Evolutionary conservation across 2,113 vertebrate genomes (phyloP), one percentile per base, ranked within the genome.

Genomic region (Calyptommatus sinebrachiatus): DNA sequence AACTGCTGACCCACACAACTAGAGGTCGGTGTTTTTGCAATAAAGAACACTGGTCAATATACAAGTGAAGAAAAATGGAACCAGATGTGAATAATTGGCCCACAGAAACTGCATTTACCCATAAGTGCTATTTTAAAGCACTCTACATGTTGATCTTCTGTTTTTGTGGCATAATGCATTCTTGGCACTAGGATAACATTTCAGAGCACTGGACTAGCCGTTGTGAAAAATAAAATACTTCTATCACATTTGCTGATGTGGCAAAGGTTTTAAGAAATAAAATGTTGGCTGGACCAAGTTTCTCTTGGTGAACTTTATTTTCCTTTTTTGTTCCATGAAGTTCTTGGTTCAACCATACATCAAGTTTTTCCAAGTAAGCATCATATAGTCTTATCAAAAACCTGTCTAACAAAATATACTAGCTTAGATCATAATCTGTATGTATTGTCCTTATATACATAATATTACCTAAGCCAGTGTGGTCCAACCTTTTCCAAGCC

Each of bases 11-110:
- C 80, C 84, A 91, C 85, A 86, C 91, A 94, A 94, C 92, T 89
- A 31, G 78, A 89, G 88, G 88, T 70, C 89, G 92, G 92, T 93
- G 93, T 93, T 95, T 95, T 94, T 92, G 91, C 91, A 95, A 94
- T 94, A 93, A 95, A 91, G 91, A 92, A 95, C 89, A 93, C 93
- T 94, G 94, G 94, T 96, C 95, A 96, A 94, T 95, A 95, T 93
- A 95, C 93, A 94, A 94, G 90, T 89, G 88, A 93, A 89, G 92
- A 90, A 96, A 96, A 96, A 93, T 93, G 90, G 93, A 95, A 95
- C 91, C 94, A 95, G 94, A 95, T 95, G 94, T 94, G 88, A 90
- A 89, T 92, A 92, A 94, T 93, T 93, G 93, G 93, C 94, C 94
- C 94, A 94, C 95, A 95, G 93, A 92, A 85, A 66, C 85, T 94